Base-by-base conservation (phyloP, 2,888 invertebrate species). In the Mythimna ferrago region DNA sequence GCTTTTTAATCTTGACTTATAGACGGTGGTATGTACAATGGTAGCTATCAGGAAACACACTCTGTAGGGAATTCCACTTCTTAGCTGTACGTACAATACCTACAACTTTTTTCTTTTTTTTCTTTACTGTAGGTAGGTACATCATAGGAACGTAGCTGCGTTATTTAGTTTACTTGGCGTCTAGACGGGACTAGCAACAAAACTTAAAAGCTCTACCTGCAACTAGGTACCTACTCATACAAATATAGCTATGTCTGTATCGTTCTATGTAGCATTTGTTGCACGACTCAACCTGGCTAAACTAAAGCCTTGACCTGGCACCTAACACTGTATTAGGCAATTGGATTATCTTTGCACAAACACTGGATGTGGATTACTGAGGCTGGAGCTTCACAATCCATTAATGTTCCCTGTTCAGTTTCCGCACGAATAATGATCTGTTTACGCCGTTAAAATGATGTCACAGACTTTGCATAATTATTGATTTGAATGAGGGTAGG, bases 381-480 rank as follows among this genome's bases (percentile, higher is more conserved):
- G 48, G 48, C 32, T 51, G 38, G 16, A 56, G 26, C n/a, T 68
- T 68, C 70, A 54, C 32, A 48, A 61, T 71, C 60, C 71, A 61
- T 78, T 73, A 60, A 51, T n/a, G n/a, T 44, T 73, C 16, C 35
- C 11, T 78, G 73, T 60, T 54, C 78, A 69, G 60, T 61, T 74
- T 61, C 54, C 78, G 48, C 78, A 61, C 19, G 53, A 60, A 38
- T 74, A 53, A 54, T 38, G 11, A 69, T 61, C 54, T 48, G 35
- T 54, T 53, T 69, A 14, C 6, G 44, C 16, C 7, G 7, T 57
- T 41, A 53, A 38, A 51, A 51, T 14, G 32, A 51, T 62, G 32
- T 53, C 62, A 54, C 11, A 35, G 41, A 60, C 19, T n/a, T 41
- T 51, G 11, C 32, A 19, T 48, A n/a, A n/a, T n/a, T n/a, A 48